Base-by-base conservation (phyloP, 2,797 vertebrate species). In the Sternarchorhynchus goeldii region DNA sequence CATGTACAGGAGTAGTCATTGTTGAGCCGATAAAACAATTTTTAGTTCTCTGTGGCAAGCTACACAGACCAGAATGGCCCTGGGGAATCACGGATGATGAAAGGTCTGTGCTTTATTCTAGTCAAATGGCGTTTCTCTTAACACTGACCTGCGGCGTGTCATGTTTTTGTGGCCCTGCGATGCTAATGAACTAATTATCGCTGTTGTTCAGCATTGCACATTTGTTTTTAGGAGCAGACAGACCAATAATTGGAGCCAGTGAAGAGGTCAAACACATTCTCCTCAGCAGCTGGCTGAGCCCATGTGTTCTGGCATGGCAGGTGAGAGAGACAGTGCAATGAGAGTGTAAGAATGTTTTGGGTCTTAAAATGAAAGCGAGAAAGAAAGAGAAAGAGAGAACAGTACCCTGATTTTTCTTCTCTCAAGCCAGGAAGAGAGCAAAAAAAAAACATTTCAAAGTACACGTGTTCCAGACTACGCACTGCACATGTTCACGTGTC, bases 121-220 rank as follows among this genome's bases (percentile, higher is more conserved):
- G 34, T 62, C 3, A 55, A 55, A 73, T 73, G 55, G 66, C 25
- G 36, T 21, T 17, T 25, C 70, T 34, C 29, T 62, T 70, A 77
- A 32, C 21, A 34, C 56, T 17, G n/a, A 2, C 0, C 62, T 73
- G 36, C 34, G 25, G 36, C 39, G 63, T 68, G 14, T 66, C 36
- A 60, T 55, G 50, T 41, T n/a, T 36, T 60, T 64, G 16, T 58
- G 36, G 59, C 36, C 64, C 6, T 32, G 53, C 55, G 18, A 67
- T 75, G 31, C n/a, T 69, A 75, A 80, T 76, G 45, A 60, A 12
- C 41, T 69, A n/a, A 66, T 62, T 70, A 77, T 41, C 63, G 34
- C 20, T 59, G 63, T 65, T 41, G 2, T 41, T 8, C 18, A 20
- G 63, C 36, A 41, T 34, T n/a, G 20, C 45, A 50, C 45, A 50